Base-by-base conservation (phyloP, 2,797 vertebrate species). In the Leuciscus waleckii region DNA sequence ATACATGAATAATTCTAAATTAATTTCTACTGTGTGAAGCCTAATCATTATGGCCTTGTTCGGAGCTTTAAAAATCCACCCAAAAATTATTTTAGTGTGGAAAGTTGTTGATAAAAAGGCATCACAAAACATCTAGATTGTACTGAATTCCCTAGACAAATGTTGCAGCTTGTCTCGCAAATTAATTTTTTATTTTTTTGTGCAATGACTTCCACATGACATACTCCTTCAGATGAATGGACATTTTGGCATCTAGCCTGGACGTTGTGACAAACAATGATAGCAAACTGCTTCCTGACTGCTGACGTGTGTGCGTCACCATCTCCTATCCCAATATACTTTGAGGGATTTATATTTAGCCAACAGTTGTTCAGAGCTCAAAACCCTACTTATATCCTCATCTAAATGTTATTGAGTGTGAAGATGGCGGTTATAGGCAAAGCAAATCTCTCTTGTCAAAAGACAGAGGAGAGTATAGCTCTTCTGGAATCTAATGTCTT, bases 211-310 rank as follows among this genome's bases (percentile, higher is more conserved):
- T 82, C 54, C 43, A 56, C 67, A 83, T 86, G 81, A 77, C 65
- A 77, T 69, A n/a, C 63, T 82, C 3, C 54, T 65, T 85, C 41
- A 86, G n/a, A 35, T 13, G 43, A 51, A 83, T 87, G 68, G 76
- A 23, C 56, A 67, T 87, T 23, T 79, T 87, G 81, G 85, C 85
- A 73, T 51, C 23, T 70, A 54, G 75, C 85, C 85, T 87, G 70
- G 75, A 65, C 8, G 16, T 51, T 54, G 41, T 49, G 82, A 75
- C 73, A 76, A 77, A 67, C 35, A 77, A n/a, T 56, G 35, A 77
- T 23, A 32, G 23, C 82, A 75, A 75, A 76, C 61, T 65, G 71
- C 58, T 76, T 76, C 43, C 58, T 83, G 71, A 67, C 26, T 49
- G 56, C 58, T 67, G 71, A 77, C 32, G 4, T 54, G 58, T 10